Conservation (phyloP, 1,140 invertebrate genomes). For the Gonatopus flavifemur region DNA sequence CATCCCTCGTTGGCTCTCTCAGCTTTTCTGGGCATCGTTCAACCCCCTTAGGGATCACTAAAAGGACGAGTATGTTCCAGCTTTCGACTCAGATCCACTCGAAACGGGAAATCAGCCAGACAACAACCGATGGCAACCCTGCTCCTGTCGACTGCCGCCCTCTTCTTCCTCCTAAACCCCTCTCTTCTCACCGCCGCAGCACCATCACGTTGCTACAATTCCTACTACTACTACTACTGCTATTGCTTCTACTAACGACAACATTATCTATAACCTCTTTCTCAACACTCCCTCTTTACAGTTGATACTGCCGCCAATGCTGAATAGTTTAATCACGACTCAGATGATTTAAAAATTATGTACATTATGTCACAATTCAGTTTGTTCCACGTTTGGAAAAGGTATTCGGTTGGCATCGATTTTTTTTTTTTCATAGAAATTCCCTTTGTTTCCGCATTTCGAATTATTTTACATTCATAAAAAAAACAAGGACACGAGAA, state of each 20-base stretch:
- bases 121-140: conserved; percentile 38
- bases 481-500: too few relatives aligned
- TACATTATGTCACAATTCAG: too few relatives aligned
- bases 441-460: too few relatives aligned
- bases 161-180: conserved; percentile 23
- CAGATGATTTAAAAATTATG: too few relatives aligned
- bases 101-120: conserved; percentile 39
- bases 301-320: too few relatives aligned
- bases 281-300: neutral
- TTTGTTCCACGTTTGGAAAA: too few relatives aligned
- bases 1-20: conserved; percentile 8
- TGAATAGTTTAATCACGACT: too few relatives aligned
- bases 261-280: conserved; percentile 3
- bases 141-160: conserved; percentile 36
- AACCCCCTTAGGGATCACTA: conserved; percentile 31
- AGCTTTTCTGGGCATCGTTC: conserved; percentile 24
- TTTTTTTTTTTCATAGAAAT: too few relatives aligned
- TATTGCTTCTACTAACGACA: conserved; percentile 8
- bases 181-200: neutral
- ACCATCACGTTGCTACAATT: neutral
- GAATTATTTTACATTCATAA: too few relatives aligned
- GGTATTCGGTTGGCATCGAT: too few relatives aligned
- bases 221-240: too few relatives aligned
- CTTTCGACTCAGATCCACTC: too few relatives aligned
- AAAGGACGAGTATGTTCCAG: conserved; percentile 31